phyloP scores from a whole-genome alignment of 1,140 invertebrate species.

The Cardiocondyla obscurior region DNA sequence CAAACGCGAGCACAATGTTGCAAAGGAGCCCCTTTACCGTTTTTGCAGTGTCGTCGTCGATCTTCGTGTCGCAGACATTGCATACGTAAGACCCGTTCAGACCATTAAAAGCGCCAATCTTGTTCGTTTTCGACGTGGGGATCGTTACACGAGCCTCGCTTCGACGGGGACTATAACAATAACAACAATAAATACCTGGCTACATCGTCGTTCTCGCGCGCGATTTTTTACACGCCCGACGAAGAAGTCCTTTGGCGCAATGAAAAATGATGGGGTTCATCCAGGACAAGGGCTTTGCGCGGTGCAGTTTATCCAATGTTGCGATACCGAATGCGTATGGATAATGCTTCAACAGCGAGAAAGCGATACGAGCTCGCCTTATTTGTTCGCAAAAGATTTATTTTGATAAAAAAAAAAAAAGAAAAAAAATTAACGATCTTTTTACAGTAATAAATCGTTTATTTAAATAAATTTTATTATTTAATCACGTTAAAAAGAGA shows the following conservation, averaged over 20 bases:
- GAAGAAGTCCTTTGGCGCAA: constrained; percentile 24
- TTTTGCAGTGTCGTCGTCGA: constrained; percentile 25
- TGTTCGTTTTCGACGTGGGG: constrained; percentile 12
- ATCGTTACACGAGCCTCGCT: background rate
- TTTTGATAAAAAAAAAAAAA: background rate
- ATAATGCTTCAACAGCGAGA: background rate
- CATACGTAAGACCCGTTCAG: constrained; percentile 17
- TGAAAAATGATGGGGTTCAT: constrained; percentile 37
- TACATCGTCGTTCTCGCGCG: constrained; percentile 16
- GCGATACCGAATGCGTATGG: background rate
- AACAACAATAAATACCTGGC: constrained; percentile 19
- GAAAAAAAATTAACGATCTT: background rate
- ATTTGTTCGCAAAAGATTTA: background rate
- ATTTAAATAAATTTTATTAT: background rate
- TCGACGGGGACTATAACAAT: constrained; percentile 22
- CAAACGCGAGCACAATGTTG: constrained; percentile 39
- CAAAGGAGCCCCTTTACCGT: background rate
- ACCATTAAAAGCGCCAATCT: constrained; percentile 36
- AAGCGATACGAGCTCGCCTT: background rate
- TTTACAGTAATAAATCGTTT: background rate
- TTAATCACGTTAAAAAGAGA: background rate
- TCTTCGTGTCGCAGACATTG: constrained; percentile 29
- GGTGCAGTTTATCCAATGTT: background rate
- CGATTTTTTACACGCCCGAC: constrained; percentile 41
- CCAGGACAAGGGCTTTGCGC: background rate